Evolutionary conservation across 2,113 vertebrate genomes (phyloP).

Genomic region (Antennarius striatus): DNA sequence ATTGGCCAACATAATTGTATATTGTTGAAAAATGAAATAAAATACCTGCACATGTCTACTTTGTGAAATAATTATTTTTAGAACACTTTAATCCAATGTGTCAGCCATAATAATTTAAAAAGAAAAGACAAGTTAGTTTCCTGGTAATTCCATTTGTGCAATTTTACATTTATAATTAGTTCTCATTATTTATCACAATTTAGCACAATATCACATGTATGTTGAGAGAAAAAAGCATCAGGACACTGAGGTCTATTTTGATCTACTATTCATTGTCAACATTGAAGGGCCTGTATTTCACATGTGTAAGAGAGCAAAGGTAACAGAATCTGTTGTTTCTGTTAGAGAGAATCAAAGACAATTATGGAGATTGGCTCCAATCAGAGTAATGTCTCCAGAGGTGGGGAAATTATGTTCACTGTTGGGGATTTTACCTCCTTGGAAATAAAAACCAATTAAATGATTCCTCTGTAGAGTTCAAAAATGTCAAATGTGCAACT

Average conservation of each 20-base stretch:
- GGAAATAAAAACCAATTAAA: conserved; percentile 23
- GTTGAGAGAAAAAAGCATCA: not conserved
- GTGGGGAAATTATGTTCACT: conserved; percentile 43
- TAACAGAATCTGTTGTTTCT: conserved; percentile 10
- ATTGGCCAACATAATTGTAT: too few relatives aligned
- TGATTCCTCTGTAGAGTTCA: conserved; percentile 10
- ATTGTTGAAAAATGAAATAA: too few relatives aligned
- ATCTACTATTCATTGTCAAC: conserved; percentile 44
- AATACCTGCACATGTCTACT: too few relatives aligned
- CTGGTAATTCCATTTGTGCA: too few relatives aligned
- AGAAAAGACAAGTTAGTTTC: too few relatives aligned
- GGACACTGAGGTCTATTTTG: conserved; percentile 13
- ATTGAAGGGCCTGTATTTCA: conserved; percentile 6
- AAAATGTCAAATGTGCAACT: conserved; percentile 4
- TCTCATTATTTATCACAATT: too few relatives aligned
- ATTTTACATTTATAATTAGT: too few relatives aligned
- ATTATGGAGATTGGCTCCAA: conserved; percentile 43
- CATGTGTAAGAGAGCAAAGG: conserved; percentile 1
- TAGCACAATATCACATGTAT: too few relatives aligned
- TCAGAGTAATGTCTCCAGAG: conserved; percentile 31
- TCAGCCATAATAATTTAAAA: too few relatives aligned
- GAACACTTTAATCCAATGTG: too few relatives aligned
- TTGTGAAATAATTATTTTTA: too few relatives aligned
- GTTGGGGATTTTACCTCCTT: conserved; percentile 26
- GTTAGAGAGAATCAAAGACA: conserved; percentile 22